phyloP scores from a whole-genome alignment of 2,113 vertebrate genomes.

The Phyllopteryx taeniolatus region DNA sequence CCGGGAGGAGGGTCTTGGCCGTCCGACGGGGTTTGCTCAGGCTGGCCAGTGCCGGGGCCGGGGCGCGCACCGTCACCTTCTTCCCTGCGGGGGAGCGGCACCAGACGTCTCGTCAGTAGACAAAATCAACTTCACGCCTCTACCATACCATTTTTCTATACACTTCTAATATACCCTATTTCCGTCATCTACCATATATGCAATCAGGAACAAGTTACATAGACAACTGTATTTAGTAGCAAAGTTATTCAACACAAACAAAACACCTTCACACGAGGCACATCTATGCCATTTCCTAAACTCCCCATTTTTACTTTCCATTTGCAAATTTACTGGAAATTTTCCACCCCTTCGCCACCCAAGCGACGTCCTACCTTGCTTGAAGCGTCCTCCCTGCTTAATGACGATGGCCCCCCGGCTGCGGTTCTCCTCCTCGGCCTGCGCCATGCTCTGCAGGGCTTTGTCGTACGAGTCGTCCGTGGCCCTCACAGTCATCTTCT shows the following conservation, averaged over 20 bases:
- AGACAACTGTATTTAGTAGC: no score
- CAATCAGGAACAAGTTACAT: no score
- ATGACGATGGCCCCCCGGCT: conserved; percentile 88
- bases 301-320: no score
- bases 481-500: conserved; percentile 90
- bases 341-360: no score
- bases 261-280: no score
- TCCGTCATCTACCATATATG: no score
- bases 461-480: conserved; percentile 94
- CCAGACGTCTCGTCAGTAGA: neutral
- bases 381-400: conserved; percentile 80
- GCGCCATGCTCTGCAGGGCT: conserved; percentile 87
- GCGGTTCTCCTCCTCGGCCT: conserved; percentile 87
- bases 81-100: conserved; percentile 68
- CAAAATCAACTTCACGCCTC: neutral
- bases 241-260: no score
- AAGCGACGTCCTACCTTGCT: conserved; percentile 65
- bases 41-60: conserved; percentile 75
- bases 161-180: no score
- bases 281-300: no score
- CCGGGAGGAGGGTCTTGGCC: conserved; percentile 22
- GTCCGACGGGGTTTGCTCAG: conserved; percentile 71
- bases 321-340: neutral
- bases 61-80: conserved; percentile 84
- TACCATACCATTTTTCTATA: no score